Conservation (phyloP, 2,797 vertebrate species). For the Coracias cyanogaster region DNA sequence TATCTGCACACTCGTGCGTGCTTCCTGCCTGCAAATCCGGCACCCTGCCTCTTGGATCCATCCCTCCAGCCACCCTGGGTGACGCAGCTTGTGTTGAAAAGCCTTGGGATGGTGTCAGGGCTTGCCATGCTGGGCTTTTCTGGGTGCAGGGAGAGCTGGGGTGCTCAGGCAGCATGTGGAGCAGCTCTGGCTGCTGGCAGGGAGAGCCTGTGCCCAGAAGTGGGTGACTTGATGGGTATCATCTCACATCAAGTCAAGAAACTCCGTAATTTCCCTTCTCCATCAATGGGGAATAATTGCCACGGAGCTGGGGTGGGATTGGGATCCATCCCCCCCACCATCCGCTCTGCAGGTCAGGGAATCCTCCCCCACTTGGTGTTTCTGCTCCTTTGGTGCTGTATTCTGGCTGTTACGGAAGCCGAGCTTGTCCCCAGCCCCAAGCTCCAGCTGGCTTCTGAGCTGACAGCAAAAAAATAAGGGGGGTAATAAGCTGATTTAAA, state of each 20-base stretch:
- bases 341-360: fast-evolving
- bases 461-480: background rate
- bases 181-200: background rate
- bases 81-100: background rate
- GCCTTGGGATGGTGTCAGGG: background rate
- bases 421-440: background rate
- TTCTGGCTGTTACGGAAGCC: background rate
- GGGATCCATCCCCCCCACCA: background rate
- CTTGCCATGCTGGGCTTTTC: background rate
- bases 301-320: background rate
- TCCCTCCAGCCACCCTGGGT: background rate
- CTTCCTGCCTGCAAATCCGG: background rate
- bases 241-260: background rate
- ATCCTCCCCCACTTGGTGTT: background rate
- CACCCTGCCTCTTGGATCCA: too few relatives aligned
- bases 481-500: background rate
- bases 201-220: fast-evolving
- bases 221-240: too few relatives aligned
- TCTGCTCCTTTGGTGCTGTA: fast-evolving
- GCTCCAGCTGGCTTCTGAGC: background rate
- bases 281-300: background rate
- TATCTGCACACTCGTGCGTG: background rate
- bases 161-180: fast-evolving
- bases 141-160: background rate
- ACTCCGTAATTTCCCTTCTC: background rate